Evolutionary conservation across 2,113 vertebrate genomes (phyloP).

Genomic region (Urocolius indicus): DNA sequence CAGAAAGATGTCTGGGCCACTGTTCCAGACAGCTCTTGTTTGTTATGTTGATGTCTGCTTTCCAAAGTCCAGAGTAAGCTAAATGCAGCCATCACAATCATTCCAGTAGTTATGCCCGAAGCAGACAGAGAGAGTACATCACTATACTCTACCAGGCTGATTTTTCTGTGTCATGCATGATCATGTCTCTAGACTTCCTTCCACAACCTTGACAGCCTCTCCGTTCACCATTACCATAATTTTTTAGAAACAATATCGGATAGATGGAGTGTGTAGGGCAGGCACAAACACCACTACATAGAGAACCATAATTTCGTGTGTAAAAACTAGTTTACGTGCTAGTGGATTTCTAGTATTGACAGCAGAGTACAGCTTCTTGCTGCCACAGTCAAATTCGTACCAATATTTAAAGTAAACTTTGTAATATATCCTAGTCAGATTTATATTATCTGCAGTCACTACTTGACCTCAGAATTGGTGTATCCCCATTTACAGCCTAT

Average conservation of each 20-base stretch:
- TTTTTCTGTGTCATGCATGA: background rate
- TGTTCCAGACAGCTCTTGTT: no score
- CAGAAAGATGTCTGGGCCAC: no score
- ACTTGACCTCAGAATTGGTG: background rate
- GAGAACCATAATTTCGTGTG: background rate
- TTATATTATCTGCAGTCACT: background rate
- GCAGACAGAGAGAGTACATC: no score
- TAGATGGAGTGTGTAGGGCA: background rate
- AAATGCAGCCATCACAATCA: no score
- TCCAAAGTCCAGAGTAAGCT: no score
- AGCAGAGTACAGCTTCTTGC: background rate
- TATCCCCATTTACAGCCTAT: background rate
- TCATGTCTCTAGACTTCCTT: background rate
- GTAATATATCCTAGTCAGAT: background rate
- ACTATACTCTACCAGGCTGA: rapidly evolving
- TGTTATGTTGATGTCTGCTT: no score
- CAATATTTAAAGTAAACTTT: background rate
- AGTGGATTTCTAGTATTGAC: background rate
- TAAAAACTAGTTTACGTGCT: background rate
- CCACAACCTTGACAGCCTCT: background rate
- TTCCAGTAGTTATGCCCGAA: no score
- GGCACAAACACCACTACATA: background rate
- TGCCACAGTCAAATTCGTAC: background rate
- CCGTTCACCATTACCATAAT: background rate
- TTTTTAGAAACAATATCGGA: background rate